Conservation (phyloP, 2,113 vertebrate species). For the Rhinolophus sinicus region DNA sequence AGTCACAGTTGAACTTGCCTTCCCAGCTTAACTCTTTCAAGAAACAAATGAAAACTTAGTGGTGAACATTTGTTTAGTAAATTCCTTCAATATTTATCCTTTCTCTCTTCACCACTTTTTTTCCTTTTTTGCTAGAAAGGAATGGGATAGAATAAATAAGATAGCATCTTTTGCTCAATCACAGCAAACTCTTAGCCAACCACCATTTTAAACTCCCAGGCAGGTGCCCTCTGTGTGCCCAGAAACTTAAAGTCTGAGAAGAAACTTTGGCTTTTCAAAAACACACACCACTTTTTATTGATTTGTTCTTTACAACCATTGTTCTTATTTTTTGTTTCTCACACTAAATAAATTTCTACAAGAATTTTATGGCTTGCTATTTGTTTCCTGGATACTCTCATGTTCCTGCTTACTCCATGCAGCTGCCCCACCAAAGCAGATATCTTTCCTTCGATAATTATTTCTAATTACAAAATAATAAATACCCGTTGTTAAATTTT, state of each 20-base stretch:
- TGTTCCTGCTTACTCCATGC: not conserved
- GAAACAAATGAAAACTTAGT: conserved; percentile 37
- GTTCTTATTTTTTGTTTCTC: conserved; percentile 61
- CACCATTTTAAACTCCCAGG: not conserved
- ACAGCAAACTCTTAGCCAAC: not conserved
- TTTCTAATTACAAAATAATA: conserved; percentile 35
- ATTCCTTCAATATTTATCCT: conserved; percentile 25
- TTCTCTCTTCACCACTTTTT: not conserved
- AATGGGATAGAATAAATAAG: not conserved
- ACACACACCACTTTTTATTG: not conserved
- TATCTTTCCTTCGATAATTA: not conserved
- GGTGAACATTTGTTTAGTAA: not conserved
- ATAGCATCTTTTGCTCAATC: not conserved
- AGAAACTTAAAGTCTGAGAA: conserved; percentile 35
- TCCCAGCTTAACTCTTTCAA: conserved; percentile 17
- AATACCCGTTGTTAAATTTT: not conserved
- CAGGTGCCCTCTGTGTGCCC: not conserved
- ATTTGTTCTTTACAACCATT: conserved; percentile 45
- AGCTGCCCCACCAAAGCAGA: not conserved
- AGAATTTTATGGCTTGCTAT: conserved; percentile 27
- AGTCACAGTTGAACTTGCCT: not conserved
- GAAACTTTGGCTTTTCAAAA: conserved; percentile 30
- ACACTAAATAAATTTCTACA: conserved; percentile 63
- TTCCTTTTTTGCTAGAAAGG: not conserved
- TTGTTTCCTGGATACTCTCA: not conserved